Percentiles rank a stretch among this genome's conserved stretches.
Evolutionary conservation across 2,113 vertebrate genomes (phyloP).

Genomic region (Pedionomus torquatus): DNA sequence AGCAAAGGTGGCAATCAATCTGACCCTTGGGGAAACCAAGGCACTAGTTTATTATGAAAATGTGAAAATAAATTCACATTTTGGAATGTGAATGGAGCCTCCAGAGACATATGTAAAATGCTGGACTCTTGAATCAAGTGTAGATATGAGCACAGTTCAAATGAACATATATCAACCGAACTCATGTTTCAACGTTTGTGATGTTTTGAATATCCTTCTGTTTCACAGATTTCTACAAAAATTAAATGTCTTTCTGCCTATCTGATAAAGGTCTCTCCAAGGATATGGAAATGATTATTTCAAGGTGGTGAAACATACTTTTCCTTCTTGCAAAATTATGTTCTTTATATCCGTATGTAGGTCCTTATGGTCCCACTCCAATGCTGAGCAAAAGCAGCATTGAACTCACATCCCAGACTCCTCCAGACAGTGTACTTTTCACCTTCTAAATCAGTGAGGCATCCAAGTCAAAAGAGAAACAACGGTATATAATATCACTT

Average conservation of each 20-base stretch:
- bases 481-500: neutral
- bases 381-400: neutral
- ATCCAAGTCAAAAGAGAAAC: neutral
- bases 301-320: neutral
- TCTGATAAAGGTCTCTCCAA: neutral
- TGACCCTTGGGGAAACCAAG: neutral
- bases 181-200: neutral
- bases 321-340: neutral
- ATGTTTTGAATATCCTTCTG: neutral
- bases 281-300: neutral
- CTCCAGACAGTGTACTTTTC: neutral
- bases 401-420: neutral
- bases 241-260: neutral
- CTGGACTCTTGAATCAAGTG: neutral
- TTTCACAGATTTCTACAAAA: neutral
- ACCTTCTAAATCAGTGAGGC: neutral
- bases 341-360: neutral
- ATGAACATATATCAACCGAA: neutral
- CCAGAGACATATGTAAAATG: neutral
- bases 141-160: neutral
- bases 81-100: no score
- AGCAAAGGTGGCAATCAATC: neutral
- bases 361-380: neutral
- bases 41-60: neutral
- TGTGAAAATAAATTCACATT: neutral